Base-by-base conservation (phyloP, 1,140 invertebrate species). In the Musca domestica region DNA sequence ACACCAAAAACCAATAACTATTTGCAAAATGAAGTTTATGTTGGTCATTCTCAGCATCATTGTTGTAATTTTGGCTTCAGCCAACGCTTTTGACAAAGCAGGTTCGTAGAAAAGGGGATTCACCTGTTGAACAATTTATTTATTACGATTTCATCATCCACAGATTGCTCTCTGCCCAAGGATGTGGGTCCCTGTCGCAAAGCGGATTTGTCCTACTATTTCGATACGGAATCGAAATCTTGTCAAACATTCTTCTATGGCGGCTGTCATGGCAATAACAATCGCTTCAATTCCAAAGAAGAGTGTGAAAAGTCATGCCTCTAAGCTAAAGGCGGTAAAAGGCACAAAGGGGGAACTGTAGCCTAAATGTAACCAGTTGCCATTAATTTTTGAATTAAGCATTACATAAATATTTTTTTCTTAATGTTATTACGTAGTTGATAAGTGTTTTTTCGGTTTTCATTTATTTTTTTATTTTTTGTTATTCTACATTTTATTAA, bases 241-340 rank as follows among this genome's bases (percentile, higher is more conserved):
- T 88, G 84, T 71, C 81, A 76, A 19, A 71, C 82, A 70, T 92
- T 92, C 72, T 74, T 75, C 0, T 92, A 90, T 74, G 86, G 88
- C 19, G 90, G 91, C 20, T 91, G 89, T 73, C 83, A 85, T 41
- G 90, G 90, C 7, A 92, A 91, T 71, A 86, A 85, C 19, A 91
- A 91, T 72, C 84, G 87, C 61, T 90, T 90, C 74, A 83, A 81
- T 25, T 81, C 83, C 10, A 72, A 83, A 41, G 75, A 82, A 23
- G 86, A 87, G 63, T 89, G 92, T 22, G 75, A 77, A 23, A 27
- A 66, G 2, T 71, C 66, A 58, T 78, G 76, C 72, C 85, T 78
- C 34, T 69, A 66, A 69, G 34, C 17, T 20, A n/a, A n/a, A n/a
- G n/a, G 22, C 19, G 6, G 20, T 20, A 34, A 14, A 14, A 6